Evolutionary conservation across 1,140 invertebrate genomes (phyloP).

Genomic region (Dreissena rostriformis): DNA sequence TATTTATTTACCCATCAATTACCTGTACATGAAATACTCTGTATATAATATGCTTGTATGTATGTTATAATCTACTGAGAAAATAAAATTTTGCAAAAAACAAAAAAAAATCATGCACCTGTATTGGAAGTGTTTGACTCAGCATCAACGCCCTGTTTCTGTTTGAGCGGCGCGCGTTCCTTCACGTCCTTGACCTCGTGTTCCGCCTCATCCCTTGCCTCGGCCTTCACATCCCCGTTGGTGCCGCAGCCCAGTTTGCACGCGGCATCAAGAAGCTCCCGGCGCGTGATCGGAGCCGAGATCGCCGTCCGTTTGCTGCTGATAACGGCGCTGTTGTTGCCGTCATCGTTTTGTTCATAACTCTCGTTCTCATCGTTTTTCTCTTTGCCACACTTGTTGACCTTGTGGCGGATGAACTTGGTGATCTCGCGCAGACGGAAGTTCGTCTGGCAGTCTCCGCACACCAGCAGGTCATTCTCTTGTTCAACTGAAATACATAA

Average conservation of each 20-base stretch:
- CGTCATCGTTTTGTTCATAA: conserved; percentile 65
- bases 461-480: conserved; percentile 79
- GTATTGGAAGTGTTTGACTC: conserved; percentile 76
- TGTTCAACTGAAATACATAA: conserved; percentile 73
- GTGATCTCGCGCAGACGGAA: conserved; percentile 77
- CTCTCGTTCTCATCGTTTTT: conserved; percentile 65
- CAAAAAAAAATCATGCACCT: conserved; percentile 58
- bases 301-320: conserved; percentile 70
- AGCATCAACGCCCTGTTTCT: conserved; percentile 73
- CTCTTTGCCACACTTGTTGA: conserved; percentile 76
- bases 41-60: no score
- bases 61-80: no score
- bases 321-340: conserved; percentile 63
- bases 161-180: conserved; percentile 66
- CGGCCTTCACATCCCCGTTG: conserved; percentile 46
- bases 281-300: conserved; percentile 70
- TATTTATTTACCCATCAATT: neutral
- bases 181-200: conserved; percentile 58
- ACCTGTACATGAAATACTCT: neutral
- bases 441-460: conserved; percentile 77
- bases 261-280: conserved; percentile 64
- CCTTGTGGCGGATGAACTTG: conserved; percentile 78
- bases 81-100: no score
- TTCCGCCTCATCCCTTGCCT: conserved; percentile 56
- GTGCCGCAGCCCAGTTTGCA: conserved; percentile 59